Conservation (phyloP, 2,888 invertebrate genomes). For the Ochropleura leucogaster region DNA sequence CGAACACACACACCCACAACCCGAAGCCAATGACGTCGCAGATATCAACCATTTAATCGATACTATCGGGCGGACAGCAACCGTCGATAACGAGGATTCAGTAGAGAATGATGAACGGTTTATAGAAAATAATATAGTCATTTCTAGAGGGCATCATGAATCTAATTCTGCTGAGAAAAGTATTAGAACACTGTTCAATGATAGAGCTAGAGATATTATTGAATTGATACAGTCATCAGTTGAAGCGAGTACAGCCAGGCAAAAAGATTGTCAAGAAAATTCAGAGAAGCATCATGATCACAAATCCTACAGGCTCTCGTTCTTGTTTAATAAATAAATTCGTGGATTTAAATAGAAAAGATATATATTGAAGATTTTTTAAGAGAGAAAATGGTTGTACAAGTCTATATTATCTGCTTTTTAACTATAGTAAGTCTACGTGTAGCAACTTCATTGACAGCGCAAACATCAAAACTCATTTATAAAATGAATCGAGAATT, state of each 20-base stretch:
- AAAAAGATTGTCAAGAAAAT: conserved; percentile 4
- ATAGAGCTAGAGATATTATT: conserved; percentile 20
- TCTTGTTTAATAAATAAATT: conserved; percentile 54
- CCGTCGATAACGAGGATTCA: not conserved
- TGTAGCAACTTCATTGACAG: not conserved
- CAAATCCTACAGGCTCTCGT: conserved; percentile 52
- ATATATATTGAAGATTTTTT: not conserved
- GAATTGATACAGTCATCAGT: conserved; percentile 42
- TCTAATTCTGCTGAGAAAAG: conserved; percentile 32
- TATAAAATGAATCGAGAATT: not conserved
- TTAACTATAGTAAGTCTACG: not conserved
- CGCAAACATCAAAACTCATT: not conserved
- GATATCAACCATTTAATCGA: conserved; percentile 18
- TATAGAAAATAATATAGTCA: conserved; percentile 38
- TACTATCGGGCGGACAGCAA: not conserved
- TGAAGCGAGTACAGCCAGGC: conserved; percentile 27
- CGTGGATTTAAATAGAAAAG: not conserved
- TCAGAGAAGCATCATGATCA: conserved; percentile 38
- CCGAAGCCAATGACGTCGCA: not conserved
- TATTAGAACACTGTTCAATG: conserved; percentile 29
- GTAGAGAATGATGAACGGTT: not conserved
- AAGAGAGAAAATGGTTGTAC: not conserved
- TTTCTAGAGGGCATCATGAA: conserved; percentile 18
- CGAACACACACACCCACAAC: not conserved
- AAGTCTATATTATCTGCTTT: not conserved